These are phyloP conservation scores for Fissipunctia ypsillon DNA, from an alignment of 2,888 invertebrate species.

Conservation along the genomic window DNA sequence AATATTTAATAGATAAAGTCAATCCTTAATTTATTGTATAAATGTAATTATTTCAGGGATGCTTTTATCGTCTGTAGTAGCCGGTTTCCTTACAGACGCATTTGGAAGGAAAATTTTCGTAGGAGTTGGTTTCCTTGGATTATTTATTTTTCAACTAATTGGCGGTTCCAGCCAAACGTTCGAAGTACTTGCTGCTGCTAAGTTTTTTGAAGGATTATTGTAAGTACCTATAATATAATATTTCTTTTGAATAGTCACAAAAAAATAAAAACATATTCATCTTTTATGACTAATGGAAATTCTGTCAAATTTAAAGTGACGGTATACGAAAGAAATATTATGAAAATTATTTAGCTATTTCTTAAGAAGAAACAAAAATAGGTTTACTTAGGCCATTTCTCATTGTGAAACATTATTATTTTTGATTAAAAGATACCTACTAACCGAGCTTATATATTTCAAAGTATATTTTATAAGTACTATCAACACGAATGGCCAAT, in stretches of 20 bases:
- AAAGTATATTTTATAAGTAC: too few relatives aligned
- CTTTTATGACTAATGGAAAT: not conserved
- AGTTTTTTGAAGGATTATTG: conserved; percentile 83
- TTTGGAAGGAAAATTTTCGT: conserved; percentile 83
- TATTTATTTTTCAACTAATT: conserved; percentile 75
- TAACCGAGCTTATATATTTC: too few relatives aligned
- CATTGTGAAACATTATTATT: too few relatives aligned
- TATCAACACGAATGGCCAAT: too few relatives aligned
- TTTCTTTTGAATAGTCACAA: not conserved
- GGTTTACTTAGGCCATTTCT: too few relatives aligned
- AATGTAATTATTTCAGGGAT: conserved; percentile 76
- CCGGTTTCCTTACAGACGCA: conserved; percentile 82
- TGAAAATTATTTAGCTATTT: too few relatives aligned
- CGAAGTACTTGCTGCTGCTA: conserved; percentile 75
- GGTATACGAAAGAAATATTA: too few relatives aligned
- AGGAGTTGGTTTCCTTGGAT: conserved; percentile 74
- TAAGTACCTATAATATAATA: conserved; percentile 69
- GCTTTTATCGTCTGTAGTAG: conserved; percentile 78
- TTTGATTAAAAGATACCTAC: too few relatives aligned
- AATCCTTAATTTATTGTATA: not conserved
- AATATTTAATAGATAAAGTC: not conserved
- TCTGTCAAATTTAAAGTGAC: too few relatives aligned
- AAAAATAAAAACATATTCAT: not conserved
- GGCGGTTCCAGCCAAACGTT: conserved; percentile 80
- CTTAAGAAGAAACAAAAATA: too few relatives aligned